A percentile compares a stretch with the other conserved stretches of the same genome.
phyloP scores from a whole-genome alignment of 1,140 invertebrate genomes.

The Probaryconus sp. region DNA sequence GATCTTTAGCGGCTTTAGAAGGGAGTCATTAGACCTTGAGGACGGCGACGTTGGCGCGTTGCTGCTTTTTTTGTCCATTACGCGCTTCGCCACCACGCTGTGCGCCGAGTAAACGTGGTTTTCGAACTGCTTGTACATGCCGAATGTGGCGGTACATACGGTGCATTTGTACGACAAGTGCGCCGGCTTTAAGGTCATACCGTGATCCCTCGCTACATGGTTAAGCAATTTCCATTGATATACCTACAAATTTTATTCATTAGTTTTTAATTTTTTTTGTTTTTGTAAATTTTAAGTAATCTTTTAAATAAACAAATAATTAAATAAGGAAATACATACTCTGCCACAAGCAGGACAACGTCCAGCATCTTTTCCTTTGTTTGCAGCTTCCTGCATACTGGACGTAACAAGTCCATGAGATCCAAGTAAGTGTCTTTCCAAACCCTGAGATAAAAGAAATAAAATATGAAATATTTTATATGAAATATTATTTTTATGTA shows the following conservation, averaged over 20 bases:
- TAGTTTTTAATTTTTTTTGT: not conserved
- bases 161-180: conserved; percentile 96
- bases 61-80: conserved; percentile 85
- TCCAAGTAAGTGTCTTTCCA: conserved; percentile 94
- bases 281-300: not conserved
- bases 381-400: conserved; percentile 96
- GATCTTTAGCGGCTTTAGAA: conserved; percentile 90
- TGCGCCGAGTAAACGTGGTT: conserved; percentile 96
- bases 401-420: conserved; percentile 96
- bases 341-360: conserved; percentile 95
- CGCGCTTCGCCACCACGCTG: conserved; percentile 89
- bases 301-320: conserved; percentile 5
- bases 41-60: conserved; percentile 75
- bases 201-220: conserved; percentile 93
- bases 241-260: conserved; percentile 80
- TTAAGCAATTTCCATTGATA: conserved; percentile 95
- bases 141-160: conserved; percentile 95
- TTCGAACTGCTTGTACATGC: conserved; percentile 96
- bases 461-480: not conserved
- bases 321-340: conserved; percentile 78
- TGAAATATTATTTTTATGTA: not conserved
- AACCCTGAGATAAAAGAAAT: conserved; percentile 80
- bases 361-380: conserved; percentile 95
- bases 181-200: conserved; percentile 92
- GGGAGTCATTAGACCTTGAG: conserved; percentile 82